Conservation (phyloP, 2,888 invertebrate species). For the Drosophila macrospina region DNA sequence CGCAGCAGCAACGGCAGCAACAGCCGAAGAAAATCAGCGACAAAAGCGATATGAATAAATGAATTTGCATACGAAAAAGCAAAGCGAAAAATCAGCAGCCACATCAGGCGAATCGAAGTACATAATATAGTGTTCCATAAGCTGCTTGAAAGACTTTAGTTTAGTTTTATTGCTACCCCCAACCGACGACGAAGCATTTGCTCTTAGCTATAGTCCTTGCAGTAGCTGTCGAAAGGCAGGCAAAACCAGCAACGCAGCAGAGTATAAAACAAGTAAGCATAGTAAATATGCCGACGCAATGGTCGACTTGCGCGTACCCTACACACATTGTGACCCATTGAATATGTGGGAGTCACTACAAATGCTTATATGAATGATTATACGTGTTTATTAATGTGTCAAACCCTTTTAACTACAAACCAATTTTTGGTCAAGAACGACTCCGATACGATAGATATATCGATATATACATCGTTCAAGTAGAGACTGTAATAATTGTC, state of each 20-base stretch:
- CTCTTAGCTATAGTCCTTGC: conserved; percentile 55
- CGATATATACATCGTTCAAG: conserved; percentile 1
- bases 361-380: neutral
- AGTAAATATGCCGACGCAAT: conserved; percentile 2
- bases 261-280: conserved; percentile 38
- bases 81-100: conserved; percentile 57
- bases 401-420: neutral
- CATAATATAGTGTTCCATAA: conserved; percentile 33
- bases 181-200: conserved; percentile 41
- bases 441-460: neutral
- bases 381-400: neutral
- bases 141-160: conserved; percentile 47
- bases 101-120: conserved; percentile 52
- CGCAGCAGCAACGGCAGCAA: conserved; percentile 37
- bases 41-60: conserved; percentile 61
- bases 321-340: conserved; percentile 14
- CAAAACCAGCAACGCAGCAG: conserved; percentile 12
- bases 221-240: conserved; percentile 29
- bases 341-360: neutral
- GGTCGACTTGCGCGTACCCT: conserved; percentile 45
- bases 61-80: conserved; percentile 63
- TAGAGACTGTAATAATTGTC: neutral
- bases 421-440: neutral
- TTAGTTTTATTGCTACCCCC: conserved; percentile 64
- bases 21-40: conserved; percentile 52